These are phyloP conservation scores for Drosophila saltans DNA, from an alignment of 1,140 invertebrate species.

Conservation along the genomic window DNA sequence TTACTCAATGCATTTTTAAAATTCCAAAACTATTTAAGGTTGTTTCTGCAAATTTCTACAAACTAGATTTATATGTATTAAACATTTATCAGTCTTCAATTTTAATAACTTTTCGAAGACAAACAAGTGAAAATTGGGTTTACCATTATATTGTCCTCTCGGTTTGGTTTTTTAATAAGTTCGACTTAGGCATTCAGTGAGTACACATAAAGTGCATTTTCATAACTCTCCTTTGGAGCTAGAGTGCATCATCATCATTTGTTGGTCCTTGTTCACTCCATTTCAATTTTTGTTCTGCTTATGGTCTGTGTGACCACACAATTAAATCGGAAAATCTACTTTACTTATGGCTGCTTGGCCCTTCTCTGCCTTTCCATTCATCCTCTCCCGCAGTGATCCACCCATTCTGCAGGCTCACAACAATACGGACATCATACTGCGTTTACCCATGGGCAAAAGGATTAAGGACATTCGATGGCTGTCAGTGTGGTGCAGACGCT, in stretches of 20 bases:
- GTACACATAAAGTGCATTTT: slow-evolving; percentile 3
- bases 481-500: slow-evolving; percentile 94
- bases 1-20: too few relatives aligned
- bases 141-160: neutral
- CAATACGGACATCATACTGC: slow-evolving; percentile 91
- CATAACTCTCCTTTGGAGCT: neutral
- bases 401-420: slow-evolving; percentile 89
- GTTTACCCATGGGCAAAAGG: slow-evolving; percentile 91
- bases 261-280: neutral
- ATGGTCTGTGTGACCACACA: slow-evolving; percentile 22
- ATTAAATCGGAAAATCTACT: slow-evolving; percentile 17
- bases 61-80: too few relatives aligned
- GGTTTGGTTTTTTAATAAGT: slow-evolving; percentile 6
- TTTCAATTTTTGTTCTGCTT: neutral
- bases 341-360: slow-evolving; percentile 25
- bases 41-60: too few relatives aligned
- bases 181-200: slow-evolving; percentile 6
- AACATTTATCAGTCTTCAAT: neutral
- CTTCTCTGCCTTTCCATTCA: slow-evolving; percentile 27
- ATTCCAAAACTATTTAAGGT: too few relatives aligned
- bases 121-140: slow-evolving; percentile 4
- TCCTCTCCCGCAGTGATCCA: slow-evolving; percentile 87
- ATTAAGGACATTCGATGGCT: slow-evolving; percentile 94
- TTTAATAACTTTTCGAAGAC: neutral
- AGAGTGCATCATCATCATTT: slow-evolving; percentile 2